Conservation (phyloP, 2,888 invertebrate species). For the Steinernema scapterisci region DNA sequence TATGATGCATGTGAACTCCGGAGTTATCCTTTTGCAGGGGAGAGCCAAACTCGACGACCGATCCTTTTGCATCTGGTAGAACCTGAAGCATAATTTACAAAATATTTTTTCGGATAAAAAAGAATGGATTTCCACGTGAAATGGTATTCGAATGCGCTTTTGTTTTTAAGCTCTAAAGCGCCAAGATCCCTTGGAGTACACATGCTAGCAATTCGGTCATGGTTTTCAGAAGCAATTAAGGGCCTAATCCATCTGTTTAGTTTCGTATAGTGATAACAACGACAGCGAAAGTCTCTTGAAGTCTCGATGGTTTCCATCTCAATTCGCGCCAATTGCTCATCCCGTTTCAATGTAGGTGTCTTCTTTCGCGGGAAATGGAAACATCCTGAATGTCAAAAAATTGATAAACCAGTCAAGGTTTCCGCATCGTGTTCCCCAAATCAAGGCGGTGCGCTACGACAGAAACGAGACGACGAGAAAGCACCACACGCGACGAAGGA, state of each 20-base stretch:
- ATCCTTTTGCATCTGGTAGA: conserved; percentile 77
- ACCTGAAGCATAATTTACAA: no score
- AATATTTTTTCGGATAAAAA: no score
- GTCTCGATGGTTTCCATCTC: neutral
- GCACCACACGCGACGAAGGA: conserved; percentile 22
- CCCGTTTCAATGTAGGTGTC: conserved; percentile 22
- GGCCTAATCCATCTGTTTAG: neutral
- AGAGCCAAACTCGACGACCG: conserved; percentile 82
- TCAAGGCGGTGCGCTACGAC: conserved; percentile 28
- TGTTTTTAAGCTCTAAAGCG: no score
- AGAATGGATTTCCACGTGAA: no score
- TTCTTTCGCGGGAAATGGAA: conserved; percentile 30
- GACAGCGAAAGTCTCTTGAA: neutral
- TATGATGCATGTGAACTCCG: conserved; percentile 91
- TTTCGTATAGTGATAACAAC: neutral
- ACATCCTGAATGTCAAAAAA: conserved; percentile 31
- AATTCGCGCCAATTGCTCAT: conserved; percentile 19
- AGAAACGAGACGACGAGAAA: neutral
- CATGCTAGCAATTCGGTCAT: no score
- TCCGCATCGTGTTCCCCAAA: conserved; percentile 30
- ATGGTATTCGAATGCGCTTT: no score
- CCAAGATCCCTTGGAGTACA: no score
- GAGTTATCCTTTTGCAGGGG: conserved; percentile 94
- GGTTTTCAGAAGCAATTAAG: no score
- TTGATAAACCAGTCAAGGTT: conserved; percentile 33